Evolutionary conservation across 2,888 invertebrate species (phyloP), one percentile per base, ranked within the genome.

Genomic region (Drosophila lacicola): DNA sequence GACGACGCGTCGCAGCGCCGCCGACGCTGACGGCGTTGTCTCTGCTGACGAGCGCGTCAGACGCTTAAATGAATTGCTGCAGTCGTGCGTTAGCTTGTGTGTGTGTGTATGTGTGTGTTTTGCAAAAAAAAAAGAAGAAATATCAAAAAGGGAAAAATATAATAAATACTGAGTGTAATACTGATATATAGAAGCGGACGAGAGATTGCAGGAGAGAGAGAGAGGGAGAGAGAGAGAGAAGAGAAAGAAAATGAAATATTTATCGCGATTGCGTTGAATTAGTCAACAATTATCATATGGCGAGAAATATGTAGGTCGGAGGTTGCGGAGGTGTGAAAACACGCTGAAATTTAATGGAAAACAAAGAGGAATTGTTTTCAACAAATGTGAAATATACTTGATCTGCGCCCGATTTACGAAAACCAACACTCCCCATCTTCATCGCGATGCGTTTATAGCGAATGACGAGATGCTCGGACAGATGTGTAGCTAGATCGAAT

Each of bases 61-160:
- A 69, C 78, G 78, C 73, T 82, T 73, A 79, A 78, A 65, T 80
- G 70, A 78, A 78, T 79, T 71, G 74, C 83, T 47, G 37, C 49
- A 64, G 37, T 49, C 33, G 42, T 70, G 51, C 58, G 67, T 49
- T 46, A 45, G 46, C 53, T 45, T 67, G 8, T 58, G n/a, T 62
- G 42, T 46, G 17, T 58, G 45, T 58, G n/a, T 51, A 17, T 37
- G 8, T 37, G n/a, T 19, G 3, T 3, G 14, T n/a, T 57, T 37
- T 53, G 51, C 57, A 46, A 45, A 53, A 61, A 53, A 41, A n/a
- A 36, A 17, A 17, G 17, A 46, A 29, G 3, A 14, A 1, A 17
- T 25, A 51, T 19, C 33, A 53, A 42, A 39, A 33, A 49, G 42
- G 8, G 37, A 53, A 49, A 60, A 50, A 74, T 47, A 47, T 33